Conservation (phyloP, 37 sponge, comb jelly and placozoan genomes). For the Petrosia ficiformis region DNA sequence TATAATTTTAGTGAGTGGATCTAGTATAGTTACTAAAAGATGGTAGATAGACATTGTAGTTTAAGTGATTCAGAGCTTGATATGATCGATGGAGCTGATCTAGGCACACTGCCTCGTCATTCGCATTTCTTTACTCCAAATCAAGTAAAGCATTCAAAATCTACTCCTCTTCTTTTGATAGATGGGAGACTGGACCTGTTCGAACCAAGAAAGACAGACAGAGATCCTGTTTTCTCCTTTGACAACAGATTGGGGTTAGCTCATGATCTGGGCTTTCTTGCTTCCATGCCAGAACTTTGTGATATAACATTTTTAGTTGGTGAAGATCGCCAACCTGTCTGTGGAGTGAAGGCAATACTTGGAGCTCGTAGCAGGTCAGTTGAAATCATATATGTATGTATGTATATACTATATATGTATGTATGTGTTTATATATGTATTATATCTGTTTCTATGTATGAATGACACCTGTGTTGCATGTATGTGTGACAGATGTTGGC, state of each 20-base stretch:
- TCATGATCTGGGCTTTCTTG: slow-evolving; percentile 69
- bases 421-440: too few relatives aligned
- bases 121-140: slow-evolving; percentile 24
- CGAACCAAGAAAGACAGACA: neutral
- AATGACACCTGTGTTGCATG: neutral
- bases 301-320: slow-evolving; percentile 96
- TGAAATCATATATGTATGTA: too few relatives aligned
- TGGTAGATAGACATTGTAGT: slow-evolving; percentile 3
- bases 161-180: neutral
- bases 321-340: slow-evolving; percentile 81
- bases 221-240: slow-evolving; percentile 20
- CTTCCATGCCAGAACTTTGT: slow-evolving; percentile 88
- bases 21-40: too few relatives aligned
- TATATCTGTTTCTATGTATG: neutral
- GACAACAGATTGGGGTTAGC: slow-evolving; percentile 64
- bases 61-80: slow-evolving; percentile 51
- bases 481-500: too few relatives aligned
- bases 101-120: neutral
- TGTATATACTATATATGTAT: too few relatives aligned
- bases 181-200: neutral
- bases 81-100: slow-evolving; percentile 6
- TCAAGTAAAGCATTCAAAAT: neutral
- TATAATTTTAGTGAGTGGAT: too few relatives aligned
- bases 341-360: slow-evolving; percentile 88
- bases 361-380: slow-evolving; percentile 90